These are phyloP conservation scores for Zootoca vivipara DNA, from an alignment of 2,113 vertebrate species.

Conservation along the genomic window DNA sequence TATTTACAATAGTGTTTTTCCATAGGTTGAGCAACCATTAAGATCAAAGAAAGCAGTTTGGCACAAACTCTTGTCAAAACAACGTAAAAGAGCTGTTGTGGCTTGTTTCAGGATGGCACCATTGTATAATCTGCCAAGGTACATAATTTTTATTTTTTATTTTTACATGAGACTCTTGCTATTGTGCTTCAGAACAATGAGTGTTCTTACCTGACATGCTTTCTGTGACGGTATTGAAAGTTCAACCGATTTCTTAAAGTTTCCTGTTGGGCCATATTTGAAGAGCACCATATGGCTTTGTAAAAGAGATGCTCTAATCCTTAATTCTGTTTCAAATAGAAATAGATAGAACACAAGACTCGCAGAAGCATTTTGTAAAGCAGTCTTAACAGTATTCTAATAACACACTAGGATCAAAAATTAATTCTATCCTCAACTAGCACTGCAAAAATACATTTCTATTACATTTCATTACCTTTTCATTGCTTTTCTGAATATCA, in stretches of 20 bases:
- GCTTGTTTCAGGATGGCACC: constrained; percentile 99
- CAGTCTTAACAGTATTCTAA: neutral
- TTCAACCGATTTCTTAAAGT: neutral
- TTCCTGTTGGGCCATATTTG: neutral
- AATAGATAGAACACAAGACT: neutral
- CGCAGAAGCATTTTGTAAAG: neutral
- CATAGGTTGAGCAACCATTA: constrained; percentile 95
- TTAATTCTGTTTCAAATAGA: neutral
- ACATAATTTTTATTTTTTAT: constrained; percentile 49
- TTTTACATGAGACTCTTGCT: neutral
- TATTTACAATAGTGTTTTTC: constrained; percentile 31
- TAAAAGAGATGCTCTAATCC: neutral
- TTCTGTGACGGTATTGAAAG: neutral
- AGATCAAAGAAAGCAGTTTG: constrained; percentile 98
- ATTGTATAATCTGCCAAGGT: constrained; percentile 96
- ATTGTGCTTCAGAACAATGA: neutral
- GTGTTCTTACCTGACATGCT: neutral
- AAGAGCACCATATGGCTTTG: neutral
- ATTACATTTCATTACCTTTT: neutral
- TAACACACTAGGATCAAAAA: neutral
- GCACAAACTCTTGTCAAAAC: constrained; percentile 97
- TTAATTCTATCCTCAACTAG: neutral
- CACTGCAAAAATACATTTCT: neutral
- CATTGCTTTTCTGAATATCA: neutral
- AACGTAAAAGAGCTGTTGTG: constrained; percentile 96